phyloP scores from a whole-genome alignment of 2,888 invertebrate species.

The Psylliodes chrysocephalus region DNA sequence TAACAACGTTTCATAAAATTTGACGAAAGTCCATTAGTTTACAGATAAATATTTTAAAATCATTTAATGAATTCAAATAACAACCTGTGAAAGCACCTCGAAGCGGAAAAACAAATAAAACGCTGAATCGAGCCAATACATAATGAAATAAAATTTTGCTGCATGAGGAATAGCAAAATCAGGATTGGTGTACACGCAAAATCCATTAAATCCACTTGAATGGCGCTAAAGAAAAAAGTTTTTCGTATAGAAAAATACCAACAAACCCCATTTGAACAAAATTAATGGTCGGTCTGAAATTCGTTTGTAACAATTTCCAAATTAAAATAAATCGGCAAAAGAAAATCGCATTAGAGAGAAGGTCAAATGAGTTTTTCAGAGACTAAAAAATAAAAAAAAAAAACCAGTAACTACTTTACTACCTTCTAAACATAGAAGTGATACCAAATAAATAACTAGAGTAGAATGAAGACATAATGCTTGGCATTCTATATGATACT shows the following conservation, averaged over 20 bases:
- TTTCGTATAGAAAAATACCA: conserved; percentile 33
- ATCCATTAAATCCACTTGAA: conserved; percentile 36
- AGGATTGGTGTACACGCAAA: conserved; percentile 30
- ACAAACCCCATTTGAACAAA: conserved; percentile 41
- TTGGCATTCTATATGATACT: no score
- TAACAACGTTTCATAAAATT: no score
- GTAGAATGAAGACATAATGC: no score
- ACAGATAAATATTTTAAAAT: no score
- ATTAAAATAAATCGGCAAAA: conserved; percentile 50
- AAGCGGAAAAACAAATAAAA: background rate
- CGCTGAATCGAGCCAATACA: background rate
- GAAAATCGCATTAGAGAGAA: conserved; percentile 49
- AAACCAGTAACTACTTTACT: no score
- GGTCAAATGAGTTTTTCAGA: conserved; percentile 46
- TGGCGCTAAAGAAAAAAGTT: conserved; percentile 22
- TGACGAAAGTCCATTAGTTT: no score
- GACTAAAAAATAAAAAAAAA: conserved; percentile 44
- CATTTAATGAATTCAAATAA: no score
- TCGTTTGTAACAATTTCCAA: conserved; percentile 44
- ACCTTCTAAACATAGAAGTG: no score
- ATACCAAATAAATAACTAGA: no score
- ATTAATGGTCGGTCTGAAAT: conserved; percentile 42
- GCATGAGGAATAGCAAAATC: conserved; percentile 11
- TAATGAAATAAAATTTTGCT: conserved; percentile 7
- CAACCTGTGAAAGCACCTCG: conserved; percentile 1